Evolutionary conservation across 2,113 vertebrate species (phyloP), one percentile per base, ranked within the genome.

Genomic region (Entomyzon cyanotis): DNA sequence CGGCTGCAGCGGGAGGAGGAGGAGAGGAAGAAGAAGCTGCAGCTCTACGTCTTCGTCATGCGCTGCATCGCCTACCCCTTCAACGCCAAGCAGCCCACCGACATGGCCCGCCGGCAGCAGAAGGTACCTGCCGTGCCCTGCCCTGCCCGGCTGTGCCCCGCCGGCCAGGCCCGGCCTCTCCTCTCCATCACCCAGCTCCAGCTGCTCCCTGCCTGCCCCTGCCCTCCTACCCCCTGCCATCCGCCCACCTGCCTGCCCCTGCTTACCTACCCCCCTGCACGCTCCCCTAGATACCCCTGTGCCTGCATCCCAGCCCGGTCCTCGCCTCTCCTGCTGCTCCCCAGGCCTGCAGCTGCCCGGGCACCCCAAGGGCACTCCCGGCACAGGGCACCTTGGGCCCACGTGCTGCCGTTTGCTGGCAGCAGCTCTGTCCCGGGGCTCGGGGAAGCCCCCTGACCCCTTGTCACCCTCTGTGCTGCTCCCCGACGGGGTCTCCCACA

Each of bases 11-110:
- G 98, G 89, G 99, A 99, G 89, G 99, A 99, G 76, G 99, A 99
- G 84, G 99, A 99, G 97, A 98, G 98, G 96, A 99, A 99, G 94
- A 99, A 98, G 98, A 98, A 98, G 95, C 98, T 99, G 96, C 99
- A 99, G 98, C 98, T 99, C 41, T 99, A 99, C 50, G 99, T 99
- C 95, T 99, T 99, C 97, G 99, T 99, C 90, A 99, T 99, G 99
- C 98, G 99, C 95, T 99, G 99, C 97, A 99, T 99, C 96, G 99
- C 99, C 33, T 98, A 99, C 96, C 99, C 99, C n/a, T 99, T 99
- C 95, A 99, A 99, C 78, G 99, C 99, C 85, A 99, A 99, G 97
- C 99, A 99, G 95, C 99, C 99, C 83, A 99, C 99, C 22, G 99
- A 99, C 95, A 99, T 99, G 99, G 99, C 99, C 96, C 98, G 99